Conservation (phyloP, 2,797 vertebrate species). For the Orientallactaga sibirica region DNA sequence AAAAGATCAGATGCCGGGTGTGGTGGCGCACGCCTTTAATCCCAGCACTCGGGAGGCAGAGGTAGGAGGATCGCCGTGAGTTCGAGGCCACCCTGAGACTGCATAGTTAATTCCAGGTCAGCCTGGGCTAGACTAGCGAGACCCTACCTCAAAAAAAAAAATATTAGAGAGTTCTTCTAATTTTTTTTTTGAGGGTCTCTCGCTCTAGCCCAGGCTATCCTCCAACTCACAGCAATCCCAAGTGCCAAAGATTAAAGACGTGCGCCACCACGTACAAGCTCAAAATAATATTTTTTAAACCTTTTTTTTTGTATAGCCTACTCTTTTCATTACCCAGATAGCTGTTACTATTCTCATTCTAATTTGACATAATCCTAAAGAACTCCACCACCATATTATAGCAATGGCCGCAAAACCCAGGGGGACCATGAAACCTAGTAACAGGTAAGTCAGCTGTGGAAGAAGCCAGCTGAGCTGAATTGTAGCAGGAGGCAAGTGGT, state of each 20-base stretch:
- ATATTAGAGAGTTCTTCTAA: not conserved
- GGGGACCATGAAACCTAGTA: not conserved
- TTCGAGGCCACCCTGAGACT: too few relatives aligned
- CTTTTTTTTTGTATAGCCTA: not conserved
- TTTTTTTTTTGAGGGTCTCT: too few relatives aligned
- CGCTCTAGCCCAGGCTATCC: too few relatives aligned
- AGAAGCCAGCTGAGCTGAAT: not conserved
- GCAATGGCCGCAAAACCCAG: constrained; percentile 37
- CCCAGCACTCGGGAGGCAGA: too few relatives aligned
- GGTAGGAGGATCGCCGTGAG: too few relatives aligned
- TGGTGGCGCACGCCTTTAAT: too few relatives aligned
- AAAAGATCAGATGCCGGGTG: not conserved
- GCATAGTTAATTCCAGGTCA: too few relatives aligned
- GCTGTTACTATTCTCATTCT: constrained; percentile 39
- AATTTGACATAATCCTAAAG: constrained; percentile 59
- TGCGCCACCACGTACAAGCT: too few relatives aligned
- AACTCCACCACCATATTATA: not conserved
- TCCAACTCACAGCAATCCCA: too few relatives aligned
- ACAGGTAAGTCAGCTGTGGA: not conserved
- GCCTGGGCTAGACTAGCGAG: too few relatives aligned
- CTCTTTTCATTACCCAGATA: not conserved
- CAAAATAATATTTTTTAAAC: not conserved
- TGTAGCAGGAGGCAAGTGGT: not conserved
- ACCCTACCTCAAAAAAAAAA: not conserved
- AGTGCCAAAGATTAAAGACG: too few relatives aligned